Conservation (phyloP, 2,113 vertebrate genomes). For the Anser brachyrhynchus region DNA sequence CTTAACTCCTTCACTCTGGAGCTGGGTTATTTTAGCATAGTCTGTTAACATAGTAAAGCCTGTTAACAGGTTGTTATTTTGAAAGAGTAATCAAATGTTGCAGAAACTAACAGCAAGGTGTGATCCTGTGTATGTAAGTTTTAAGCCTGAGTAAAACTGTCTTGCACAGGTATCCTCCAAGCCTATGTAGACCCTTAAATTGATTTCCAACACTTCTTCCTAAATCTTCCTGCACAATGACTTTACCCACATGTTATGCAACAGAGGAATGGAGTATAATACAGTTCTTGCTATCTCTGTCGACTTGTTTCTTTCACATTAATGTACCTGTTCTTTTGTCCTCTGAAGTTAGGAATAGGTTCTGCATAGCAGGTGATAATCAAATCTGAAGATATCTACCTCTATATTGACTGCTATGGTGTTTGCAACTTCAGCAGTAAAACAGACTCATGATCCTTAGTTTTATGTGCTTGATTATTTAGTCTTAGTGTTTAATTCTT, state of each 20-base stretch:
- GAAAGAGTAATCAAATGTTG: background rate
- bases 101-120: background rate
- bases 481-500: background rate
- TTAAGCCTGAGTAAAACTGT: background rate
- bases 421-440: background rate
- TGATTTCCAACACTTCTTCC: background rate
- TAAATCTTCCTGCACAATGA: background rate
- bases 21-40: too few relatives aligned
- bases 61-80: background rate
- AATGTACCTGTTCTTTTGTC: background rate
- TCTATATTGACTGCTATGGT: background rate
- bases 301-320: accelerated
- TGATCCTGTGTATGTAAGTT: background rate
- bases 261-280: background rate
- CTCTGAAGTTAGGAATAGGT: background rate
- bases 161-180: background rate
- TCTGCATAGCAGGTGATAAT: background rate
- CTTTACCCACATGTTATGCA: background rate
- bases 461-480: background rate
- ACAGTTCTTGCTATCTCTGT: background rate
- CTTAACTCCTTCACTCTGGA: background rate
- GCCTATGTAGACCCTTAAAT: background rate
- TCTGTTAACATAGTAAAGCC: background rate
- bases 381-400: background rate
- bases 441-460: background rate